Evolutionary conservation across 1,140 invertebrate species (phyloP).

Genomic region (Holotrichia oblita): DNA sequence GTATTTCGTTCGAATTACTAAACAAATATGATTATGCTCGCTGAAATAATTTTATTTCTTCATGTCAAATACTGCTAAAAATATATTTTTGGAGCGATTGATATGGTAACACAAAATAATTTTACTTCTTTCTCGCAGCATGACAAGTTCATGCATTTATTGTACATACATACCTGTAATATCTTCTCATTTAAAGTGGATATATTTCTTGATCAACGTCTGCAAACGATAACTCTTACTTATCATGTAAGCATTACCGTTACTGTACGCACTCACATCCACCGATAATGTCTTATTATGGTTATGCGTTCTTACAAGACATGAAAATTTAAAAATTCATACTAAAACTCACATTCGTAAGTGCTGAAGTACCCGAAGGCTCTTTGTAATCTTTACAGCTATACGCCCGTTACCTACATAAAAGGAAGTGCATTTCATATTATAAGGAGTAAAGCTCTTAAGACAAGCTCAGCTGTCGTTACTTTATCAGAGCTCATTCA

Average conservation of each 20-base stretch:
- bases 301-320: not conserved
- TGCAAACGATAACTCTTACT: not conserved
- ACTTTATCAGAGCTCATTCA: conserved; percentile 32
- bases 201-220: not conserved
- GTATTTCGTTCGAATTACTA: too few relatives aligned
- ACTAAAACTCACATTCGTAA: not conserved
- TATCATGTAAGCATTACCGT: not conserved
- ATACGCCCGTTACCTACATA: not conserved
- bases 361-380: not conserved
- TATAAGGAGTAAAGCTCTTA: not conserved
- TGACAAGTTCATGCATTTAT: too few relatives aligned
- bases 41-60: too few relatives aligned
- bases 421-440: conserved; percentile 38
- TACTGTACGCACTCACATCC: not conserved
- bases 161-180: too few relatives aligned
- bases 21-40: too few relatives aligned
- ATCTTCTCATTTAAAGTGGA: too few relatives aligned
- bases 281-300: not conserved
- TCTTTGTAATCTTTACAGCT: conserved; percentile 11
- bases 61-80: too few relatives aligned
- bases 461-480: conserved; percentile 41
- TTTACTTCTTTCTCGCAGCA: too few relatives aligned
- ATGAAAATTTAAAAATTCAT: conserved; percentile 30
- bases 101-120: too few relatives aligned
- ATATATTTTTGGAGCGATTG: too few relatives aligned